A percentile compares a stretch with the other conserved stretches of the same genome.
Evolutionary conservation across 2,888 invertebrate species (phyloP).

Genomic region (Troilus luridus): DNA sequence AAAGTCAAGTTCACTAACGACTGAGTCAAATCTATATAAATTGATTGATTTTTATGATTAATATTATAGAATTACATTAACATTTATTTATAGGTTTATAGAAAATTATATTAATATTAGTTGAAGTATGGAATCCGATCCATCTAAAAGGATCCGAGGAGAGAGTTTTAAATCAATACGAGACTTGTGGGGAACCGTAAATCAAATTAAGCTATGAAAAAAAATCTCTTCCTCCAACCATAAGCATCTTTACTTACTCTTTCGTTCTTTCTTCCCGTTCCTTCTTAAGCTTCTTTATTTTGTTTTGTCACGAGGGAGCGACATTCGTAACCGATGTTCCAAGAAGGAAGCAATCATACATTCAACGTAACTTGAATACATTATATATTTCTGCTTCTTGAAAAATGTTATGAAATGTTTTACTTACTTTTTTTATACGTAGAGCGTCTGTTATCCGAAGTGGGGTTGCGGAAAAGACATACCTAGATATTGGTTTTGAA

Average conservation of each 20-base stretch:
- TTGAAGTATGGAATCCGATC: neutral
- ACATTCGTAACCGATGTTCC: neutral
- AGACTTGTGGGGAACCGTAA: neutral
- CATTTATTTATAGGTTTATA: neutral
- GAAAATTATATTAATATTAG: neutral
- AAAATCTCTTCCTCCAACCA: neutral
- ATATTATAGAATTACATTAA: no score
- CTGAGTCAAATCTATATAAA: no score
- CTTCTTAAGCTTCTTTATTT: neutral
- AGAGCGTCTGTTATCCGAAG: no score
- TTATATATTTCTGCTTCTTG: no score
- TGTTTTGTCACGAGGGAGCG: neutral
- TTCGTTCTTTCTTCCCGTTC: no score
- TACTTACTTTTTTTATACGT: no score
- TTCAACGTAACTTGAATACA: no score
- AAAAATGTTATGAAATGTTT: no score
- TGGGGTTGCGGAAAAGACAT: no score
- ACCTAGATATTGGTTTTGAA: no score
- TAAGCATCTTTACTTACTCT: neutral
- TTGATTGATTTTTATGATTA: no score
- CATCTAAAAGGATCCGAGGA: neutral
- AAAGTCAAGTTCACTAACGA: no score
- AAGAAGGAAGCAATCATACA: neutral
- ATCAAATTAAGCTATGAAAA: constrained; percentile 9
- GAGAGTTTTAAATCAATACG: neutral